Base-by-base conservation (phyloP, 2,888 invertebrate genomes). In the Platycheirus albimanus region DNA sequence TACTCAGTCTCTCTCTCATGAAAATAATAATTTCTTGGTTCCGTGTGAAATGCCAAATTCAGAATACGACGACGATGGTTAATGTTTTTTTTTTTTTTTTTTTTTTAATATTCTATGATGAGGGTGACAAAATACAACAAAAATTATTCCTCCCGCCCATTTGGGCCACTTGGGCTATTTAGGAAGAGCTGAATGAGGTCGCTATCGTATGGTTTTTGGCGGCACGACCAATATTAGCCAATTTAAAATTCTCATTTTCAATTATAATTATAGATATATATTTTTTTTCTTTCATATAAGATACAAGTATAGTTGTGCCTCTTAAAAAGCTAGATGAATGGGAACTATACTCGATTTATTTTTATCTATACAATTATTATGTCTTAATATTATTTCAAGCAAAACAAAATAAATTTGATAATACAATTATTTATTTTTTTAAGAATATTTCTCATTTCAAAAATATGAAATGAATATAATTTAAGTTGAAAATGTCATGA, bases 1-100 rank as follows among this genome's bases (percentile, higher is more conserved):
- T 13, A 66, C 20, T 33, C 3, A 2, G 10, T 47, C 17, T 30
- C 6, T 24, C 15, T 43, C 8, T 33, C 30, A 33, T 8, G 17
- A 71, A 71, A 71, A 72, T 71, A 56, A 41, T 28, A 41, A 51
- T 75, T 75, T 75, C 51, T 70, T 80, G 70, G 80, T 70, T 49
- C 43, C 75, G 80, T 70, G 80, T 79, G 74, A 56, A 79, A 56
- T 43, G 69, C 8, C 45, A 69, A 56, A 63, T 47, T 63, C 54
- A 19, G 30, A 54, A 24, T 4, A 52, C 33, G 24, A 17, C 28
- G 13, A n/a, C n/a, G n/a, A n/a, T n/a, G n/a, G n/a, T n/a, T n/a
- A n/a, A n/a, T 30, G 30, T 24, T 0, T 1, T 17, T 4, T 43
- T 43, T 13, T n/a, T n/a, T n/a, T n/a, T n/a, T n/a, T n/a, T n/a